Evolutionary conservation across 2,797 vertebrate genomes (phyloP), one percentile per base, ranked within the genome.

Genomic region (Acanthurus tractus): DNA sequence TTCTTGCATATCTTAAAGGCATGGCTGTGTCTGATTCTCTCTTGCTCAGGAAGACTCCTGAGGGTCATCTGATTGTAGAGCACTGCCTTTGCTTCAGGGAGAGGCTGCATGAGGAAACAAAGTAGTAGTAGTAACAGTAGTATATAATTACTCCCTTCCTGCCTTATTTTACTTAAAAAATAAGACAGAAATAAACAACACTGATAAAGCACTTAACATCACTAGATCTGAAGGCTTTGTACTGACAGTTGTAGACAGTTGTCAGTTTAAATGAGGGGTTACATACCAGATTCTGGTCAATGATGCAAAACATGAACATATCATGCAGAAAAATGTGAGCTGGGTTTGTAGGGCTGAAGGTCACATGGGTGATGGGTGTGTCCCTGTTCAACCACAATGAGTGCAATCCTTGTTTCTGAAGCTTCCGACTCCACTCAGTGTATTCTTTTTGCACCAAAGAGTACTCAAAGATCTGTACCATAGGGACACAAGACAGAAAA

Each of bases 1-100:
- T 80, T 95, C 89, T 96, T 98, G 93, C 96, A 97, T 69, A 98
- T 95, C 94, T 99, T 99, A 85, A 99, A 99, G 49, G 97, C 96
- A 1, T 98, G 97, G 48, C 93, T 94, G 6, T 94, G 87, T 63
- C 82, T 71, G 52, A 77, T 87, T 79, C 96, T 92, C 73, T 95
- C 88, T 0, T 80, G 74, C 84, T 94, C 95, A 0, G 97, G 92
- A 20, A 97, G 93, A 70, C 93, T 95, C 59, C 84, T 95, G 45
- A 98, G 94, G 12, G 89, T 89, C 83, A 87, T 88, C 88, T 97
- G 97, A 84, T 98, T 98, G 86, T 92, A 86, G 20, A 98, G 84
- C n/a, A 84, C 42, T 2, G 88, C 38, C 45, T 78, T 91, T 4
- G 92, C 82, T 8, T 95, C 95, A 2, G 97, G 97, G 55, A 98